These are phyloP conservation scores for Andrena trimmerana DNA, from an alignment of 2,888 invertebrate species.

Conservation along the genomic window DNA sequence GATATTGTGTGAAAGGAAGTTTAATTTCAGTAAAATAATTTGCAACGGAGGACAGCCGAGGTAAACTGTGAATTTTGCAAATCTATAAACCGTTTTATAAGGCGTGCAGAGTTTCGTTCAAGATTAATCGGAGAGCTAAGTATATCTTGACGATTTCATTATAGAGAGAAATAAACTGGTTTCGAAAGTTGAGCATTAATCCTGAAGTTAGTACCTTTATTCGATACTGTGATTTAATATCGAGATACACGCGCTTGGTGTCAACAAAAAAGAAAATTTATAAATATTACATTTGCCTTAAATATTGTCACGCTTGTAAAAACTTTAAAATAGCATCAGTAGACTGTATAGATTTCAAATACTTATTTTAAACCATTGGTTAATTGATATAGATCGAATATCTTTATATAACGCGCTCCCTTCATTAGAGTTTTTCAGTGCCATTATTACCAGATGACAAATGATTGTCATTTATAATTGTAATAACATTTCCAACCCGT, in stretches of 20 bases:
- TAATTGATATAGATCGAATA: constrained; percentile 38
- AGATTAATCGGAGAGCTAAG: constrained; percentile 16
- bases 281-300: constrained; percentile 78
- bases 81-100: constrained; percentile 41
- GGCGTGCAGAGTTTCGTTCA: constrained; percentile 26
- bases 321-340: constrained; percentile 34
- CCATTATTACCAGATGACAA: constrained; percentile 27
- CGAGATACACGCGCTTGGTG: constrained; percentile 45
- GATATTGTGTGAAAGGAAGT: constrained; percentile 45
- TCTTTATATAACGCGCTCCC: constrained; percentile 23
- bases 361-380: constrained; percentile 44
- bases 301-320: constrained; percentile 73
- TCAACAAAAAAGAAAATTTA: constrained; percentile 39
- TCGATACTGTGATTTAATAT: constrained; percentile 62
- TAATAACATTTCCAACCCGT: constrained; percentile 27
- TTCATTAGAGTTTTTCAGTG: constrained; percentile 22
- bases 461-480: constrained; percentile 22
- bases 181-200: constrained; percentile 49
- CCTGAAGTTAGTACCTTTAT: constrained; percentile 53
- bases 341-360: constrained; percentile 41
- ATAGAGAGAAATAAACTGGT: constrained; percentile 27
- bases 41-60: constrained; percentile 35
- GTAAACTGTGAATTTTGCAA: constrained; percentile 49
- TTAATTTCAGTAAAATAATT: constrained; percentile 53
- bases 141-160: constrained; percentile 31